Conservation (phyloP, 2,797 vertebrate species). For the Malurus splendens region DNA sequence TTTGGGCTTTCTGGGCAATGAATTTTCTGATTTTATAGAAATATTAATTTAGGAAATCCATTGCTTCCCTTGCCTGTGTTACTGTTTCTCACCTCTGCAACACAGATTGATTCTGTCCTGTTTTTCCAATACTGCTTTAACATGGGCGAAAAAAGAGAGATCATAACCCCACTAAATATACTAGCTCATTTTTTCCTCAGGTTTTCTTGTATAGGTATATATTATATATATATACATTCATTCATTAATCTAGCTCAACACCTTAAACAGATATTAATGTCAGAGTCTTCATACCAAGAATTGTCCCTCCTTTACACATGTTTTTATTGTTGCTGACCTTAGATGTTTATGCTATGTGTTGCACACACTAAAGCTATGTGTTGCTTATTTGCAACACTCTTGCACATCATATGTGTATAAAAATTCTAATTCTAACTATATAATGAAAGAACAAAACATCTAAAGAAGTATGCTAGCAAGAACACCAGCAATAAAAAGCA, state of each 20-base stretch:
- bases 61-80: neutral
- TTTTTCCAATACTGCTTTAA: neutral
- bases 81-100: neutral
- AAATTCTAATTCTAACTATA: neutral
- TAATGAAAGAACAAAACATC: neutral
- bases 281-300: neutral
- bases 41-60: neutral
- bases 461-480: neutral
- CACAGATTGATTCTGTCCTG: neutral
- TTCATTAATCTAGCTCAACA: neutral
- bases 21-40: neutral
- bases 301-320: neutral
- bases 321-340: neutral
- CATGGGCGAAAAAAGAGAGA: neutral
- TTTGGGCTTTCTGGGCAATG: neutral
- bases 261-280: neutral
- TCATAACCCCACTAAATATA: neutral
- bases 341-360: neutral
- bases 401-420: neutral
- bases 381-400: neutral
- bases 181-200: neutral
- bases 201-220: neutral
- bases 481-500: neutral
- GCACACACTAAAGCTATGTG: too few relatives aligned
- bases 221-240: neutral